Percentiles rank a stretch among this genome's conserved stretches.
Conservation (phyloP, 2,888 invertebrate genomes). For the Tipula lateralis region DNA sequence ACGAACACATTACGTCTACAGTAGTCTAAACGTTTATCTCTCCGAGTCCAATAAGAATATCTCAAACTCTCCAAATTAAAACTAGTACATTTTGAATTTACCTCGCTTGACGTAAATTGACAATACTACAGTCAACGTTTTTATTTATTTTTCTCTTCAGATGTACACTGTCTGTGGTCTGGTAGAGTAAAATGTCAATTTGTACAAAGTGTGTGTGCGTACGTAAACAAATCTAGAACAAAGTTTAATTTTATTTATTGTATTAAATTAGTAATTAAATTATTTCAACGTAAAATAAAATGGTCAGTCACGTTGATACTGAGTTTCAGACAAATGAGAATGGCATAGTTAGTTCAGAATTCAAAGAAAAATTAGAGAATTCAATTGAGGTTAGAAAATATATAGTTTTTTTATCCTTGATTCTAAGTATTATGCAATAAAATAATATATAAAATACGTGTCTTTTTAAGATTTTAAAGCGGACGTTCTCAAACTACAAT, state of each 20-base stretch:
- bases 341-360: not conserved
- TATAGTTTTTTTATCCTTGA: not conserved
- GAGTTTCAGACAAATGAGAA: not conserved
- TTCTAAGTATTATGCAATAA: not conserved
- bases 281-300: not conserved
- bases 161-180: too few species aligned
- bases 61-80: not conserved
- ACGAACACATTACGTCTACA: too few species aligned
- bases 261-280: not conserved
- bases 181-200: not conserved
- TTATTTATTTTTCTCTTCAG: too few species aligned
- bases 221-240: not conserved
- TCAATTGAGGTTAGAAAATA: not conserved
- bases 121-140: too few species aligned
- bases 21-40: not conserved
- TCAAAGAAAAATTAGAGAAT: not conserved
- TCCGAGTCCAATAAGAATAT: not conserved
- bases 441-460: constrained; percentile 20
- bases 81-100: not conserved
- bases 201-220: not conserved
- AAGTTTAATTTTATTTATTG: not conserved
- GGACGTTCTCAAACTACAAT: constrained; percentile 60
- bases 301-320: not conserved
- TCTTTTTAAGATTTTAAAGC: constrained; percentile 55
- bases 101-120: not conserved